Base-by-base conservation (phyloP, 2,888 invertebrate genomes). In the Mythimna loreyi region DNA sequence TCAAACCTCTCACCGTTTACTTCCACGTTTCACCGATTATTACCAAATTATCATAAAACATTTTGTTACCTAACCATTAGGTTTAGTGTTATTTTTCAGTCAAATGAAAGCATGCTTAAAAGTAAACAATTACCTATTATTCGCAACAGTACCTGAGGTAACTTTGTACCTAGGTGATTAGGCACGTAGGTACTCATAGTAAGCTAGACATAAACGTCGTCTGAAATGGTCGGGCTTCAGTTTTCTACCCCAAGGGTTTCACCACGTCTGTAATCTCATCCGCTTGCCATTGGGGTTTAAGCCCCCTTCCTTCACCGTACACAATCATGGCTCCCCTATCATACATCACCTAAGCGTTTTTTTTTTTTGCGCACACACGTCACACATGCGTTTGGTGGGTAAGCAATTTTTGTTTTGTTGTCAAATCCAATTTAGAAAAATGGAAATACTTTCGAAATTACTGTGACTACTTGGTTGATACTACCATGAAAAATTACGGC, bases 231-330 rank as follows among this genome's bases (percentile, higher is more conserved):
- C 47, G 45, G 49, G 76, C 45, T 61, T 67, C 64, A 63, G 67
- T 63, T 61, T 23, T 30, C 58, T 62, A 61, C 67, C 64, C 64
- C 40, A 47, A 50, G 33, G 23, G 62, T 62, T 67, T 61, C 78
- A 40, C 58, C 43, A 28, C 45, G 40, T 52, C 65, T 43, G 60
- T 76, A 65, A 71, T 70, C 36, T 58, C 47, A 58, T 65, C 57
- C 78, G 30, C 52, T 58, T 57, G 52, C 33, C 56, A 67, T 45
- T 78, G 55, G 59, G 63, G 72, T 64, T 47, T 33, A 57, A 16
- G 40, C 33, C 72, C 64, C 45, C 33, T 49, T 66, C 55, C 43
- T 33, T 23, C 28, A 52, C n/a, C 28, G 50, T 52, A 40, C 47
- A 59, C 43, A 55, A 62, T 61, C 21, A 23, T 58, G 28, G 33